Evolutionary conservation across 1,140 invertebrate species (phyloP).

Genomic region (Pseudoatta argentina): DNA sequence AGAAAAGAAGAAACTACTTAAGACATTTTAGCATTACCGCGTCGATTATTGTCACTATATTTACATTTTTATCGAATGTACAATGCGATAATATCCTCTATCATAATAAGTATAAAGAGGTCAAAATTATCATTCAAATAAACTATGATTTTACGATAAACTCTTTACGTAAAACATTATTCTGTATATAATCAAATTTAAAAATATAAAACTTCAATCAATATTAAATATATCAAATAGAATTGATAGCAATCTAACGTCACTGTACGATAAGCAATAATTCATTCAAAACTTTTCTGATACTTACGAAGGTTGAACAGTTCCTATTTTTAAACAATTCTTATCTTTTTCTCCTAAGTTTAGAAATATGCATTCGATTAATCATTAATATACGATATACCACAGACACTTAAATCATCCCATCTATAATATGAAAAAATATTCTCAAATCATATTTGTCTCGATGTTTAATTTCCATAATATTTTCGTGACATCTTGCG

Average conservation of each 20-base stretch:
- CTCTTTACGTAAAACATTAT: background rate
- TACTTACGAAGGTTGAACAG: background rate
- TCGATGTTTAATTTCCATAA: background rate
- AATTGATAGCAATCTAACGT: background rate
- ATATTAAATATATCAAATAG: background rate
- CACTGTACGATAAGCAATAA: background rate
- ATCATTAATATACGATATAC: background rate
- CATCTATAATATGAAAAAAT: background rate
- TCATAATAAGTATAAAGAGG: background rate
- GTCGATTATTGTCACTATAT: conserved; percentile 8
- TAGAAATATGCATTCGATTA: background rate
- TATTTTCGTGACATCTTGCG: background rate
- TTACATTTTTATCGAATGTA: background rate
- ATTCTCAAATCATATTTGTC: background rate
- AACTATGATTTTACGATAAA: background rate
- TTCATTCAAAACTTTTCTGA: background rate
- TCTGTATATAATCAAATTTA: background rate
- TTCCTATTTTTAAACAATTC: background rate
- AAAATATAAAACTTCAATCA: background rate
- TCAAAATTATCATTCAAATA: background rate
- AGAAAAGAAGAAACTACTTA: conserved; percentile 13
- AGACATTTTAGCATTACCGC: background rate
- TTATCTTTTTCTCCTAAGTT: background rate
- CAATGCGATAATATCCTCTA: background rate
- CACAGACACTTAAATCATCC: background rate